Base-by-base conservation (phyloP, 2,888 invertebrate genomes). In the Omphaloscelis lunosa region DNA sequence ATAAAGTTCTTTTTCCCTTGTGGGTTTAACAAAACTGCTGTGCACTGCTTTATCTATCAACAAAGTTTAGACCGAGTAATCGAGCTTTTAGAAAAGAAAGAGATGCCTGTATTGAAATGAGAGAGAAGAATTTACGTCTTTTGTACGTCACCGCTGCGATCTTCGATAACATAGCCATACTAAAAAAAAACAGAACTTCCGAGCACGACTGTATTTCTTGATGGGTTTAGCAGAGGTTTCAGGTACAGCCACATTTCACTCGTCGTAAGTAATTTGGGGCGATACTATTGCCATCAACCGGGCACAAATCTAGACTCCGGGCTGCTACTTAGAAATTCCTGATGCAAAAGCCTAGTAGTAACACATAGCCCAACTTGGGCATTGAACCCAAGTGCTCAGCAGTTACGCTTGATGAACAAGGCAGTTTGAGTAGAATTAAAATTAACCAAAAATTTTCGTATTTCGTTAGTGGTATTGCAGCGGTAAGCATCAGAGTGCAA, bases 31-130 rank as follows among this genome's bases (percentile, higher is more conserved):
- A 75, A 79, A 79, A 68, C 81, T 76, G 79, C 79, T 68, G 80
- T 41, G 56, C 51, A 75, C 51, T 80, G 81, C 68, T 81, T 79
- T 79, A 81, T 79, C 51, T 81, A 51, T 65, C 58, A 81, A 75
- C 76, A 75, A 79, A 79, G 75, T 79, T 80, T 71, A 68, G 27
- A 34, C 20, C 27, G 15, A 17, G 41, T 75, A 63, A 11, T 63
- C 51, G 45, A 34, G 62, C 51, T 62, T 80, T 75, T n/a, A 68
- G 62, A 58, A 68, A 45, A 53, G 53, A 66, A n/a, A 68, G 29
- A 8, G 67, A 62, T 12, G 34, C 2, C 51, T 75, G 7, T 65
- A 45, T 34, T 27, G 11, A n/a, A 23, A 20, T n/a, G 41, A 63
- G 34, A 1, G 41, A 63, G 41, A 56, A 11, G 15, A 20, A 11